phyloP scores from a whole-genome alignment of 2,797 vertebrate genomes.

The Euthynnus affinis region DNA sequence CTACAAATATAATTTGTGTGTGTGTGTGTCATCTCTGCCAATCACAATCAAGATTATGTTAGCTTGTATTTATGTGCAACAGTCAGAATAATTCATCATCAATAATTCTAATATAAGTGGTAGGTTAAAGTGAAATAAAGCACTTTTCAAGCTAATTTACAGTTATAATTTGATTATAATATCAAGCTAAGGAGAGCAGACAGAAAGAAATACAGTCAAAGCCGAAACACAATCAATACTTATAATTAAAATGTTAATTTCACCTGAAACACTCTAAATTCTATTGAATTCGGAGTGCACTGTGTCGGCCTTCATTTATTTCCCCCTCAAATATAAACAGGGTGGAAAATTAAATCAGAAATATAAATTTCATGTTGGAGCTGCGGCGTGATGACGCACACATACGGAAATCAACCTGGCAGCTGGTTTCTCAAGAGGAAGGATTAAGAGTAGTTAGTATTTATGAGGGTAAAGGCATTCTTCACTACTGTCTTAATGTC shows the following conservation, averaged over 20 bases:
- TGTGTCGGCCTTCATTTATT: background rate
- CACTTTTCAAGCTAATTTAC: too few relatives aligned
- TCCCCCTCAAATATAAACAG: background rate
- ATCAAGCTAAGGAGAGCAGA: too few relatives aligned
- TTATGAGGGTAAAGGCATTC: constrained; percentile 39
- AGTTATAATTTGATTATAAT: too few relatives aligned
- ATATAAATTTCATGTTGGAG: constrained; percentile 1
- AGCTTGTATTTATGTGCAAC: too few relatives aligned
- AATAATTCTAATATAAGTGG: too few relatives aligned
- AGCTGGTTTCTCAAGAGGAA: constrained; percentile 4
- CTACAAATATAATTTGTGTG: too few relatives aligned
- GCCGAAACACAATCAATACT: background rate
- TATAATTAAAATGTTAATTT: constrained; percentile 20
- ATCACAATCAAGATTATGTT: too few relatives aligned
- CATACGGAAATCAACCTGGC: background rate
- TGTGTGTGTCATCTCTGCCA: too few relatives aligned
- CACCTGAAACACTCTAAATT: background rate
- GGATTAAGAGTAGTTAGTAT: constrained; percentile 53
- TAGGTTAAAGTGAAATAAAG: too few relatives aligned
- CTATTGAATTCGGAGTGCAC: background rate
- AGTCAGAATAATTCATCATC: too few relatives aligned
- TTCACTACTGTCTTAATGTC: constrained; percentile 31
- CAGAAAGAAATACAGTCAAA: background rate
- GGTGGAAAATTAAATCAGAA: background rate
- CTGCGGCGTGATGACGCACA: background rate